A percentile compares a stretch with the other conserved stretches of the same genome.
phyloP scores from a whole-genome alignment of 2,888 invertebrate species.

The Allolobophora icterica region DNA sequence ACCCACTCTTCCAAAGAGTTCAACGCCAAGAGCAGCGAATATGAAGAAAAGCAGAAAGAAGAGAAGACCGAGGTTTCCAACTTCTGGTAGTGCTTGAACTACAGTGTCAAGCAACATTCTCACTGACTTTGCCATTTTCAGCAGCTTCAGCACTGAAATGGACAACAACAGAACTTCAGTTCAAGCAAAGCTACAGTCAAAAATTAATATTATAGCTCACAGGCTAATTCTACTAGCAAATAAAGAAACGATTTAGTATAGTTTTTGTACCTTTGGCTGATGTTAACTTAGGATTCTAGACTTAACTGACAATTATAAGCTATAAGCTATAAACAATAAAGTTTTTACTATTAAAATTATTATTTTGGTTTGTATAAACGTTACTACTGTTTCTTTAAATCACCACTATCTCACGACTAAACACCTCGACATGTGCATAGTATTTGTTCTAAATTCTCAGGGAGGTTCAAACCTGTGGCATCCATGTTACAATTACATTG shows the following conservation, averaged over 20 bases:
- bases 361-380: no score
- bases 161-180: neutral
- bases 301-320: no score
- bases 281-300: no score
- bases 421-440: no score
- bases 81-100: conserved; percentile 98
- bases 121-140: conserved; percentile 99
- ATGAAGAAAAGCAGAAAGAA: conserved; percentile 99
- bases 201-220: neutral
- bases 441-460: no score
- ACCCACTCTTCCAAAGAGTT: conserved; percentile 91
- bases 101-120: conserved; percentile 96
- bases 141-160: conserved; percentile 83
- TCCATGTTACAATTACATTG: no score
- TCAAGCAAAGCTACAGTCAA: neutral
- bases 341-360: no score
- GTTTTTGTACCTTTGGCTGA: no score
- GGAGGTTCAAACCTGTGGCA: no score
- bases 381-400: neutral
- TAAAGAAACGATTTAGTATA: neutral
- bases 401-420: neutral
- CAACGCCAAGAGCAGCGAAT: conserved; percentile 98
- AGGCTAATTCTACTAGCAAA: no score
- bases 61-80: conserved; percentile 94
- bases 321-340: no score